phyloP scores from a whole-genome alignment of 1,140 invertebrate genomes.

The Pogonognathellus flavescens region DNA sequence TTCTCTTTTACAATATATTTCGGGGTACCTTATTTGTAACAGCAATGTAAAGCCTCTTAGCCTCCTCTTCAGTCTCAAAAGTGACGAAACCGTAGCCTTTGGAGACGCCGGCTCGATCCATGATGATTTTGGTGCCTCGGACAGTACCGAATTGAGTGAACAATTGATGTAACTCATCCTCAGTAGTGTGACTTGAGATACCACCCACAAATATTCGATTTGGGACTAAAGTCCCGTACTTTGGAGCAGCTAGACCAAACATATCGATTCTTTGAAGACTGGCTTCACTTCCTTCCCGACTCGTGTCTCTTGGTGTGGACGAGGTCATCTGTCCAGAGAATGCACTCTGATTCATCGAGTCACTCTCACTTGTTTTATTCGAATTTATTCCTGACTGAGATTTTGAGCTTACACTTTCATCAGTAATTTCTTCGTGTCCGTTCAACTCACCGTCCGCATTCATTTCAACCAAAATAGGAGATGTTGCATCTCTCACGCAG shows the following conservation, averaged over 20 bases:
- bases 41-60: constrained; percentile 76
- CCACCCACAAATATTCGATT: constrained; percentile 96
- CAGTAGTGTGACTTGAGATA: constrained; percentile 80
- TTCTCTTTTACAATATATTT: no score
- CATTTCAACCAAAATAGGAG: not conserved
- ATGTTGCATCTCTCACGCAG: constrained; percentile 10
- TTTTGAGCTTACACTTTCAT: constrained; percentile 15
- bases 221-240: constrained; percentile 80
- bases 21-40: constrained; percentile 62
- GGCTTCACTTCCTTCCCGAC: constrained; percentile 29
- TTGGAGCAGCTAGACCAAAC: constrained; percentile 69
- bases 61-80: constrained; percentile 92
- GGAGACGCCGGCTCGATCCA: constrained; percentile 91
- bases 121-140: constrained; percentile 93
- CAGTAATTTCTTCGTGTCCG: constrained; percentile 9
- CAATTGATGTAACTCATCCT: constrained; percentile 84
- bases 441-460: not conserved
- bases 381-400: constrained; percentile 8
- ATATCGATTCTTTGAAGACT: constrained; percentile 31
- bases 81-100: constrained; percentile 97
- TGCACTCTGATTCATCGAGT: constrained; percentile 13
- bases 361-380: constrained; percentile 13
- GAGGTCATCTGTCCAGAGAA: constrained; percentile 23
- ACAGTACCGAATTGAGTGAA: constrained; percentile 91
- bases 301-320: constrained; percentile 18